Base-by-base conservation (phyloP, 2,888 invertebrate species). In the Nephrotoma guestfalica region DNA sequence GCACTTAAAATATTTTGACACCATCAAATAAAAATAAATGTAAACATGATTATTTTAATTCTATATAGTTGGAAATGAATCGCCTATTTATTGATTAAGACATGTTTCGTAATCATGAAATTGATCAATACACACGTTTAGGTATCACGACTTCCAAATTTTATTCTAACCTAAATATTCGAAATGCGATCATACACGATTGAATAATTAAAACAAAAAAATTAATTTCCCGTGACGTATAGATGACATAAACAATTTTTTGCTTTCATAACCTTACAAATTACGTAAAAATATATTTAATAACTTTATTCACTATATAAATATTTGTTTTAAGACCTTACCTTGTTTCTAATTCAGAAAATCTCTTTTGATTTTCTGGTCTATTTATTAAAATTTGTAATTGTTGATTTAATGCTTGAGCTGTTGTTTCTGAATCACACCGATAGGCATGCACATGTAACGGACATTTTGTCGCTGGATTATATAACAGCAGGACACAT, bases 371-470 rank as follows among this genome's bases (percentile, higher is more conserved):
- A 92, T 97, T 96, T 90, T 97, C 96, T 47, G 98, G 96, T 88
- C 96, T 92, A 88, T 96, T 95, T 89, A 97, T 94, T 87, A 99
- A 92, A 7, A 95, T 94, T 91, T 96, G 96, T 87, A 99, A 92
- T 89, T 98, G 98, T 11, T 95, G 94, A 90, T 95, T 96, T 87
- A 99, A 93, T 90, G 97, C 94, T 88, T 96, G 94, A 0, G 99
- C 98, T 30, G 98, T 99, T 90, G 97, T 96, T 88, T 97, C 95
- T 9, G 97, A 97, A 91, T 99, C 99, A 91, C 97, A 98, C 92
- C 98, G 94, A 90, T 94, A 99, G 86, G 97, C 98, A 91, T 99
- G 99, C 2, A 98, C 97, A 90, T 99, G 98, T 41, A 99, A 95
- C 0, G 98, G 98, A 90, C 97, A 97, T 88, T 97, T 96, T 7